Evolutionary conservation across 2,113 vertebrate species (phyloP).

Genomic region (Hymenochirus boettgeri): DNA sequence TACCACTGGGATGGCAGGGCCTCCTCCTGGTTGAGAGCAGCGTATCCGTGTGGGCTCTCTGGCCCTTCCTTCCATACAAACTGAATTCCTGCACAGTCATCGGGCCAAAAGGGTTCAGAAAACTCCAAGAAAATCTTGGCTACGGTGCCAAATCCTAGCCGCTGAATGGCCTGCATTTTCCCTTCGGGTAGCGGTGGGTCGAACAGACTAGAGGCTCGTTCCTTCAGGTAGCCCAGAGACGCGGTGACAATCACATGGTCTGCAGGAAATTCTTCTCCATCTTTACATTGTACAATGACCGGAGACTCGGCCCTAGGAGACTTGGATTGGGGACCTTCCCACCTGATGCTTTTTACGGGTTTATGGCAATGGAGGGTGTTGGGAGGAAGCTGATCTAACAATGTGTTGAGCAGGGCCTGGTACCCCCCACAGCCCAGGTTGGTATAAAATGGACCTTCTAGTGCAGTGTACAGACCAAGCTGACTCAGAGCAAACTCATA

Average conservation of each 20-base stretch:
- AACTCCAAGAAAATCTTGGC: slow-evolving; percentile 56
- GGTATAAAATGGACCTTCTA: slow-evolving; percentile 51
- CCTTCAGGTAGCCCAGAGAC: slow-evolving; percentile 68
- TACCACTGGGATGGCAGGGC: slow-evolving; percentile 50
- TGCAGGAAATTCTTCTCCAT: slow-evolving; percentile 65
- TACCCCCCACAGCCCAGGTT: slow-evolving; percentile 49
- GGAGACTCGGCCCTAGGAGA: slow-evolving; percentile 46
- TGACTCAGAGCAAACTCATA: slow-evolving; percentile 52
- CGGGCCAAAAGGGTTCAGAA: slow-evolving; percentile 50
- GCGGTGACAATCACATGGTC: slow-evolving; percentile 85
- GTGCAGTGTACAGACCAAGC: slow-evolving; percentile 42
- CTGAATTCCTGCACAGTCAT: slow-evolving; percentile 52
- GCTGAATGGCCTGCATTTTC: slow-evolving; percentile 49
- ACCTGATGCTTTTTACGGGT: slow-evolving; percentile 73
- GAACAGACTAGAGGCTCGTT: slow-evolving; percentile 45
- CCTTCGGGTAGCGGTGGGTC: slow-evolving; percentile 44
- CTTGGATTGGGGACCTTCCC: slow-evolving; percentile 58
- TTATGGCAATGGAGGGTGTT: slow-evolving; percentile 52
- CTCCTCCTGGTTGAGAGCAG: slow-evolving; percentile 16
- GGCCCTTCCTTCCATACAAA: slow-evolving; percentile 51
- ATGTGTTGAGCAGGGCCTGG: slow-evolving; percentile 45
- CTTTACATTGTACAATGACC: slow-evolving; percentile 74
- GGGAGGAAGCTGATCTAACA: slow-evolving; percentile 44
- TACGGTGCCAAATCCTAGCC: slow-evolving; percentile 50
- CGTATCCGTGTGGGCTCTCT: slow-evolving; percentile 44